A percentile compares a stretch with the other conserved stretches of the same genome.
Evolutionary conservation across 2,113 vertebrate genomes (phyloP).

Genomic region (Paradoxurus hermaphroditus): DNA sequence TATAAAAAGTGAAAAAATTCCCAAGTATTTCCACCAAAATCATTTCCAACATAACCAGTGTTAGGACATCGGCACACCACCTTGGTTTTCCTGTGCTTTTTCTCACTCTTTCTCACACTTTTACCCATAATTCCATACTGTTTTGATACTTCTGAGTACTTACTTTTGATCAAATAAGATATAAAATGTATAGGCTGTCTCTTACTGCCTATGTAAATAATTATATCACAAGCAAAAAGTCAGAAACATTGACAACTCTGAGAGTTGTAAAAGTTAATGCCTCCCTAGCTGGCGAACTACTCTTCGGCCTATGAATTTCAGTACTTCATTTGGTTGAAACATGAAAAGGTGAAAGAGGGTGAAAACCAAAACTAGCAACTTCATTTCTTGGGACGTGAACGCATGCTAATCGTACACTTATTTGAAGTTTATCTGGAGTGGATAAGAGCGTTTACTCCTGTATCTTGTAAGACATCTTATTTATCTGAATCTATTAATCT

Average conservation of each 20-base stretch:
- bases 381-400: not conserved
- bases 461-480: not conserved
- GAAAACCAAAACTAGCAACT: not conserved
- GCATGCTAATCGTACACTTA: not conserved
- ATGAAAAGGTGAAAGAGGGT: not conserved
- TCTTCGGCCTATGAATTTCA: not conserved
- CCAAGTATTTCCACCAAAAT: not conserved
- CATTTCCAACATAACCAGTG: not conserved
- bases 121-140: not conserved
- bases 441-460: not conserved
- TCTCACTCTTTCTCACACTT: not conserved
- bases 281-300: no score
- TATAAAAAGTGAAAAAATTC: not conserved
- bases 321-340: not conserved
- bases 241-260: not conserved
- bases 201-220: not conserved
- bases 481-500: not conserved
- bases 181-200: not conserved
- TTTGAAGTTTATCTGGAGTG: not conserved
- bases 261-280: not conserved
- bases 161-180: not conserved
- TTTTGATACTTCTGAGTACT: not conserved
- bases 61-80: not conserved
- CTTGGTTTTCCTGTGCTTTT: not conserved
- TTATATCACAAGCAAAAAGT: not conserved